Evolutionary conservation across 2,888 invertebrate species (phyloP).

Genomic region (Euplagia quadripunctaria): DNA sequence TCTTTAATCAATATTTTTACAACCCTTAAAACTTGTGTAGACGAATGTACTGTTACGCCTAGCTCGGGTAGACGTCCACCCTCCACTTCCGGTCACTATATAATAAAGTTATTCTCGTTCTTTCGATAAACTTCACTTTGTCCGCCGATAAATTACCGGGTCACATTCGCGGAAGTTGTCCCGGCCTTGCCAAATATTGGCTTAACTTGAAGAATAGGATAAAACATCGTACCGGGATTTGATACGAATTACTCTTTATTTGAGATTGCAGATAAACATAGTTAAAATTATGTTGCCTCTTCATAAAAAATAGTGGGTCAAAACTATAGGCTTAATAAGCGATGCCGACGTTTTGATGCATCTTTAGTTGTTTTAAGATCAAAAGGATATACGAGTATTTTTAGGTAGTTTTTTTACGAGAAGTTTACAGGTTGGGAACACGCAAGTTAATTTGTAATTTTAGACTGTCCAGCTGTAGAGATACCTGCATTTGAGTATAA

Average conservation of each 20-base stretch:
- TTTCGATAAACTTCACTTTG: conserved; percentile 87
- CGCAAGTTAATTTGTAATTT: no score
- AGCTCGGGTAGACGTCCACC: conserved; percentile 59
- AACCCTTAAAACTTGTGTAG: conserved; percentile 48
- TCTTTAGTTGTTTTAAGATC: neutral
- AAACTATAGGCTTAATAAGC: neutral
- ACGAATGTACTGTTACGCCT: conserved; percentile 56
- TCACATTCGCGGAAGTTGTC: conserved; percentile 75
- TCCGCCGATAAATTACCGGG: conserved; percentile 85
- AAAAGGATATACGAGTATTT: neutral
- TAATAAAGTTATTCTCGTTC: conserved; percentile 87
- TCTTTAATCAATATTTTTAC: neutral
- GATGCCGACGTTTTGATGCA: neutral
- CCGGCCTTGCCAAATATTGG: conserved; percentile 81
- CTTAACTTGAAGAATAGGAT: conserved; percentile 83
- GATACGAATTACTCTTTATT: conserved; percentile 67
- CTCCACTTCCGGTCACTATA: conserved; percentile 84
- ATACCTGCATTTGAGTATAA: no score
- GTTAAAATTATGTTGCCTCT: conserved; percentile 51
- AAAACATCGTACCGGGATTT: conserved; percentile 68
- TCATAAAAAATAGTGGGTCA: conserved; percentile 1
- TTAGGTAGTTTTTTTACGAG: no score
- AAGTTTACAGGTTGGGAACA: no score
- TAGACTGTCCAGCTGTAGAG: no score
- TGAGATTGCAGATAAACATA: conserved; percentile 65